phyloP scores from a whole-genome alignment of 2,797 vertebrate genomes.

The Platalea minor region DNA sequence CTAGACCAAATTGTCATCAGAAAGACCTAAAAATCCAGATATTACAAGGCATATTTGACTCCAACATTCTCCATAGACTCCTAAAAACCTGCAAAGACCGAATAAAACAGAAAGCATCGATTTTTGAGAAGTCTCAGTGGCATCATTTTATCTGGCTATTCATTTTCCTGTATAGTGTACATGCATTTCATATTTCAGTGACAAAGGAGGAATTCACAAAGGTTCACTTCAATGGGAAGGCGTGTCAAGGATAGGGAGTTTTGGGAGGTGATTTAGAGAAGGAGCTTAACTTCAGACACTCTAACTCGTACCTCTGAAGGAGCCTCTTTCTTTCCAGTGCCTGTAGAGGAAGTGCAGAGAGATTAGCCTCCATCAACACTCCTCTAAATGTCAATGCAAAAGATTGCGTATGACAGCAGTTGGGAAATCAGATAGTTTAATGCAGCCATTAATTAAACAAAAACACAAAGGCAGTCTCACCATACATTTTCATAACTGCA shows the following conservation, averaged over 20 bases:
- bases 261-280: background rate
- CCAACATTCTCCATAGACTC: background rate
- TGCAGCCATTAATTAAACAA: conserved; percentile 37
- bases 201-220: conserved; percentile 26
- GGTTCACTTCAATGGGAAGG: background rate
- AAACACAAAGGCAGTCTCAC: background rate
- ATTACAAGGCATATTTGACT: background rate
- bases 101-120: background rate
- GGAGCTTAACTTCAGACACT: conserved; percentile 6
- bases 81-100: background rate
- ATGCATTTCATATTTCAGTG: background rate
- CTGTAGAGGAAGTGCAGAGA: conserved; percentile 28
- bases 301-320: conserved; percentile 7
- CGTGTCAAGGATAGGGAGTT: accelerated
- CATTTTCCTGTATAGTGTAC: background rate
- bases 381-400: background rate
- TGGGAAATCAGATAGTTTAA: conserved; percentile 43
- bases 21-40: background rate
- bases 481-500: background rate
- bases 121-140: background rate
- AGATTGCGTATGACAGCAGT: background rate
- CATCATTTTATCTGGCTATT: background rate
- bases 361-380: conserved; percentile 42
- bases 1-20: background rate
- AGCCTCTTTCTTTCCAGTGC: conserved; percentile 16